Conservation (phyloP, 2,113 vertebrate species). For the Ivindomyrus marchei region DNA sequence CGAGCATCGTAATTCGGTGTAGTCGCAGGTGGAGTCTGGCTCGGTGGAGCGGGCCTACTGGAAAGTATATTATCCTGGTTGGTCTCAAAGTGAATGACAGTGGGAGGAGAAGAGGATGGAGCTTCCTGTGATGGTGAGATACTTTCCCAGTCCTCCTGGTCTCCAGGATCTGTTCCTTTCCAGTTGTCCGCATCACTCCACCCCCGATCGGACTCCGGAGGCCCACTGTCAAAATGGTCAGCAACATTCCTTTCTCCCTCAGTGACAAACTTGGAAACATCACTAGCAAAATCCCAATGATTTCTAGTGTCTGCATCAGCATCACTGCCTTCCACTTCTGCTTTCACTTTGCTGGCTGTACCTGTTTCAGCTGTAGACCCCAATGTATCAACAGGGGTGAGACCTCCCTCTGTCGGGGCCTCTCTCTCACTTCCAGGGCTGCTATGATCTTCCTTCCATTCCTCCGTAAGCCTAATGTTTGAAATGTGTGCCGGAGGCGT, state of each 20-base stretch:
- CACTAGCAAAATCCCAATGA: neutral
- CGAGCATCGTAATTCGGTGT: neutral
- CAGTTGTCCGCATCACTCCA: neutral
- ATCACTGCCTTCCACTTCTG: neutral
- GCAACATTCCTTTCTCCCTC: neutral
- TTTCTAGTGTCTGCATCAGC: neutral
- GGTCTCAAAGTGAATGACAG: slow-evolving; percentile 26
- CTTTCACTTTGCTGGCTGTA: neutral
- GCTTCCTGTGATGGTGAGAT: slow-evolving; percentile 3
- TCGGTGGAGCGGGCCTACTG: slow-evolving; percentile 9
- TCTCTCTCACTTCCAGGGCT: slow-evolving; percentile 20
- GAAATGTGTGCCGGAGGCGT: slow-evolving; percentile 27
- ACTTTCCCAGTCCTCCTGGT: slow-evolving; percentile 22
- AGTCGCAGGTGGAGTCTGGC: slow-evolving; percentile 4
- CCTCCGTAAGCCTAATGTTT: slow-evolving; percentile 27
- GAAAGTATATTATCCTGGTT: neutral
- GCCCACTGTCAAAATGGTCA: slow-evolving; percentile 6
- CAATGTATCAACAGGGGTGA: rapidly evolving
- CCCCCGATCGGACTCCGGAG: neutral
- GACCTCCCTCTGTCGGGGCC: neutral
- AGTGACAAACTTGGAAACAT: neutral
- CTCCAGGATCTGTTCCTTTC: neutral
- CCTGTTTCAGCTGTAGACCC: rapidly evolving
- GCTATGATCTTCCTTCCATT: neutral
- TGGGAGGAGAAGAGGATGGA: neutral